Conservation (phyloP, 1,140 invertebrate genomes). For the Anastrepha obliqua region DNA sequence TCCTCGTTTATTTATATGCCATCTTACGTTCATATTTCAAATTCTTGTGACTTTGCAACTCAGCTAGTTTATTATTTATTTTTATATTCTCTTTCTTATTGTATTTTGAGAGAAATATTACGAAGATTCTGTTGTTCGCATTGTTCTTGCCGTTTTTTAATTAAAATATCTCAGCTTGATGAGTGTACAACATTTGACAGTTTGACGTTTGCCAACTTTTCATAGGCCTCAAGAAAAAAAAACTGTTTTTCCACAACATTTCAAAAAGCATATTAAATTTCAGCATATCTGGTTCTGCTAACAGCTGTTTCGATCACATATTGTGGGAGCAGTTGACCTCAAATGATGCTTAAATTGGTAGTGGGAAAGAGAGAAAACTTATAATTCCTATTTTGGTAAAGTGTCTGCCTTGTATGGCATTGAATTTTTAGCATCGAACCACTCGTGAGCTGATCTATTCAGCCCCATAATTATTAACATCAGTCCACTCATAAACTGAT, state of each 20-base stretch:
- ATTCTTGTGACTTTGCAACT: background rate
- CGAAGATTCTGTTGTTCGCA: background rate
- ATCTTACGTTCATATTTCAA: background rate
- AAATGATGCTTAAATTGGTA: too few species aligned
- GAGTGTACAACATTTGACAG: conserved; percentile 34
- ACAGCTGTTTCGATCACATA: background rate
- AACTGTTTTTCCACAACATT: background rate
- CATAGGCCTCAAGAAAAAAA: background rate
- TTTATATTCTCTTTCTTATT: background rate
- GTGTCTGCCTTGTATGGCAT: too few species aligned
- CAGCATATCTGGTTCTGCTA: background rate
- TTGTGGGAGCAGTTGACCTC: background rate
- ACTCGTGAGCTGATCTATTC: too few species aligned
- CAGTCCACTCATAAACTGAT: too few species aligned
- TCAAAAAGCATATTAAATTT: conserved; percentile 28
- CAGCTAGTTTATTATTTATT: background rate
- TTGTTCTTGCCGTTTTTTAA: conserved; percentile 8
- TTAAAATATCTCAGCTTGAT: conserved; percentile 32
- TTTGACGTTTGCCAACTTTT: background rate
- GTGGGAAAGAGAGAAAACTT: too few species aligned
- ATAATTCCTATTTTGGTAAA: too few species aligned
- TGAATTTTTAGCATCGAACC: too few species aligned
- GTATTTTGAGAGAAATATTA: background rate
- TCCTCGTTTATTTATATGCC: background rate
- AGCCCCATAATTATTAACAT: too few species aligned